Conservation (phyloP, 1,140 invertebrate genomes). For the Steinernema feltiae region DNA sequence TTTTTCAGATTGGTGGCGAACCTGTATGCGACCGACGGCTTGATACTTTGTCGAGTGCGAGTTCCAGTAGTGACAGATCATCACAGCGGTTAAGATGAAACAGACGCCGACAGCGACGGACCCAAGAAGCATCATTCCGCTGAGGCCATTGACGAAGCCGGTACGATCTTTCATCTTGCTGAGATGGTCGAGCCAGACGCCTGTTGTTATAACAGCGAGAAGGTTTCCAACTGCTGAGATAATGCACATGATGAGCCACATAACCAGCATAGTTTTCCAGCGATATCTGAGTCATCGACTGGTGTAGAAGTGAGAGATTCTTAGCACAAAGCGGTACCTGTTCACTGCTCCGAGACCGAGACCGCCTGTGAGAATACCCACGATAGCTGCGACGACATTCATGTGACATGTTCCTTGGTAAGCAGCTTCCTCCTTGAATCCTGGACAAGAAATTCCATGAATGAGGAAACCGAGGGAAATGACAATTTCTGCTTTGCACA, state of each 20-base stretch:
- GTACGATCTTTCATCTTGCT: constrained; percentile 53
- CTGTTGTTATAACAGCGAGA: constrained; percentile 53
- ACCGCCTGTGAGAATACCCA: constrained; percentile 52
- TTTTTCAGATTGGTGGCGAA: constrained; percentile 20
- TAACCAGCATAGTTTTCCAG: constrained; percentile 53
- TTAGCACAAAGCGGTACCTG: constrained; percentile 23
- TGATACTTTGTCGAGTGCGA: constrained; percentile 55
- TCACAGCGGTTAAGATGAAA: constrained; percentile 53
- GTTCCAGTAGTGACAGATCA: constrained; percentile 56
- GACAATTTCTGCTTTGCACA: constrained; percentile 51
- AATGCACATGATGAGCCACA: constrained; percentile 54
- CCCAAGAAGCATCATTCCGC: constrained; percentile 52
- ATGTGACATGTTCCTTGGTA: constrained; percentile 56
- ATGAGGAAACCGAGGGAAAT: constrained; percentile 51
- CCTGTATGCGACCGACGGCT: constrained; percentile 51
- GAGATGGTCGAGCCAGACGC: constrained; percentile 54
- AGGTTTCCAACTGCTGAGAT: constrained; percentile 57
- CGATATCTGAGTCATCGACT: constrained; percentile 36
- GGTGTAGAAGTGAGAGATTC: neutral
- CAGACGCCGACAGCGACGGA: constrained; percentile 55
- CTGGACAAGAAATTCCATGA: constrained; percentile 47
- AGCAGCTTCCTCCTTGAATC: constrained; percentile 46
- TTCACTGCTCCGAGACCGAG: constrained; percentile 51
- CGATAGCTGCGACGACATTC: constrained; percentile 52
- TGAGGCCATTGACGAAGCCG: constrained; percentile 52